These are phyloP conservation scores for Cheirogaleus major DNA, from an alignment of 2,797 vertebrate genomes.

Conservation along the genomic window DNA sequence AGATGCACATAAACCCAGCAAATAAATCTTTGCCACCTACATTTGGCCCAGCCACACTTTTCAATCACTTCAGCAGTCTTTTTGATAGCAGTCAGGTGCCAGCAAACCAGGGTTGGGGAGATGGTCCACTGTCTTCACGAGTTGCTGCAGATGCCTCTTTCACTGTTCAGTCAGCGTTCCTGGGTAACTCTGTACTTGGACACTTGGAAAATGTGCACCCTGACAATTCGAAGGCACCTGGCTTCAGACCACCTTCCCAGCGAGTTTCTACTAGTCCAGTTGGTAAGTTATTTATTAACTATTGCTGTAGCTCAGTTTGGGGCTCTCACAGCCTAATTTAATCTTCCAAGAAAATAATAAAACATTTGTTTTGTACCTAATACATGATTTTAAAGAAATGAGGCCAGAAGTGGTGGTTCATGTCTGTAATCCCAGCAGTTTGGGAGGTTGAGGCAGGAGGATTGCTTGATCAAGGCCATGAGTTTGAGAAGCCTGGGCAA, in stretches of 20 bases:
- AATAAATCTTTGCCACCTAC: constrained; percentile 95
- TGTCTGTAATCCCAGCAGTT: background rate
- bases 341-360: constrained; percentile 41
- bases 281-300: constrained; percentile 87
- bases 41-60: constrained; percentile 95
- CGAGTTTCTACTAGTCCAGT: constrained; percentile 96
- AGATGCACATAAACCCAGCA: constrained; percentile 94
- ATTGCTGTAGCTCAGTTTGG: background rate
- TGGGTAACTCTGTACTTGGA: constrained; percentile 92
- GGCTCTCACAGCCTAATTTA: background rate
- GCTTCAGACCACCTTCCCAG: constrained; percentile 95
- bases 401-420: background rate
- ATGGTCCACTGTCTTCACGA: constrained; percentile 93
- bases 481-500: background rate
- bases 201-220: constrained; percentile 95
- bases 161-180: constrained; percentile 92
- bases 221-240: constrained; percentile 97
- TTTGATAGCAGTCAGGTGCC: constrained; percentile 97
- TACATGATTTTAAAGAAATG: constrained; percentile 40
- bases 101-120: constrained; percentile 97
- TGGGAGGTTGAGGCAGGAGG: background rate
- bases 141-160: constrained; percentile 94
- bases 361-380: constrained; percentile 19
- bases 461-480: background rate
- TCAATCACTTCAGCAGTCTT: constrained; percentile 98